These are phyloP conservation scores for Lysandra coridon DNA, from an alignment of 2,888 invertebrate species.

Conservation along the genomic window DNA sequence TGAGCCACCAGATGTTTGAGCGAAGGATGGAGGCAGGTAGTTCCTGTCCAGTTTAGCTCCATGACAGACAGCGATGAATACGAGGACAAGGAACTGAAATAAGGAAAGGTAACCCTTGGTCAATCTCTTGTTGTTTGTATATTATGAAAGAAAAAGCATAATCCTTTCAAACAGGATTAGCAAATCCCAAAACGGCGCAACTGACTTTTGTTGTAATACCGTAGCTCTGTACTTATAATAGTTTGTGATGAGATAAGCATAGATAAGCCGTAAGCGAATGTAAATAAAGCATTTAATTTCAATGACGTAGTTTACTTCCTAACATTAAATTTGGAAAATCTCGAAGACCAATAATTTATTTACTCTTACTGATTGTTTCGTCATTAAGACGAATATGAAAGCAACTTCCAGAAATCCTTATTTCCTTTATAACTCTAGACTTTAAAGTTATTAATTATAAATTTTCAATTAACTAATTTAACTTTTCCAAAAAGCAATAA, in stretches of 20 bases:
- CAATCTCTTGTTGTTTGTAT: not conserved
- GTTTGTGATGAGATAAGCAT: no score
- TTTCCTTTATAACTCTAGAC: no score
- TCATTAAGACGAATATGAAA: no score
- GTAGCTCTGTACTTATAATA: no score
- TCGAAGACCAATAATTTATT: no score
- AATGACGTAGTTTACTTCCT: no score
- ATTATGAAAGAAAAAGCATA: not conserved
- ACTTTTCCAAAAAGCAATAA: not conserved
- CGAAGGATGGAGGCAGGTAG: constrained; percentile 11
- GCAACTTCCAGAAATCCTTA: no score
- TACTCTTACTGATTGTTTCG: no score
- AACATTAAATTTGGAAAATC: no score
- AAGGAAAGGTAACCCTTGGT: not conserved
- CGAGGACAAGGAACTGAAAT: not conserved
- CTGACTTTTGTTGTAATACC: no score
- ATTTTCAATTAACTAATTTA: not conserved
- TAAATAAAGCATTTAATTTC: not conserved
- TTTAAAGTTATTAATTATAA: no score
- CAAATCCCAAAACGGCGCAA: not conserved
- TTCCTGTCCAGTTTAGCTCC: not conserved
- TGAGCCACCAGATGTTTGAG: constrained; percentile 18
- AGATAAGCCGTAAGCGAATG: no score
- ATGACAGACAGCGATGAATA: not conserved
- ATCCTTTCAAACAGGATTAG: not conserved